phyloP scores from a whole-genome alignment of 2,888 invertebrate species.

The Phytoseiulus persimilis region DNA sequence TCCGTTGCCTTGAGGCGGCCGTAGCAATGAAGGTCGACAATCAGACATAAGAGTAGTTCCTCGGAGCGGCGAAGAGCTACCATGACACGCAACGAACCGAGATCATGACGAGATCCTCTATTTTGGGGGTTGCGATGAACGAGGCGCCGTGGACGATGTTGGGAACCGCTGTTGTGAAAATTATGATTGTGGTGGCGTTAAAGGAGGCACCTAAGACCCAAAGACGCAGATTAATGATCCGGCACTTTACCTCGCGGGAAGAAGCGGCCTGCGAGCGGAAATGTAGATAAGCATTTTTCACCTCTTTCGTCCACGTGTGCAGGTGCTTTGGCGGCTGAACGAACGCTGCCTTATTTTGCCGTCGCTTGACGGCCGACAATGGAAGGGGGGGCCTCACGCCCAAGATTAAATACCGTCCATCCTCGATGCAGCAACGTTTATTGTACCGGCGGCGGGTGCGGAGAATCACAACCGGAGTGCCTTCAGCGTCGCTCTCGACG shows the following conservation, averaged over 20 bases:
- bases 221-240: not conserved
- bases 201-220: not conserved
- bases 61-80: not conserved
- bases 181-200: not conserved
- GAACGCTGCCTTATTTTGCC: not conserved
- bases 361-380: not conserved
- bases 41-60: not conserved
- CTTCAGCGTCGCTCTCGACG: no score
- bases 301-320: not conserved
- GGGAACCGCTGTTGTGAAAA: not conserved
- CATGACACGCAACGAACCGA: not conserved
- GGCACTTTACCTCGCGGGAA: not conserved
- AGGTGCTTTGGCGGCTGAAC: not conserved
- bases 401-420: not conserved
- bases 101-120: not conserved
- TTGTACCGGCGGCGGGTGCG: no score
- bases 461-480: no score
- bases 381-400: not conserved
- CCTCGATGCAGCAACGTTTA: no score
- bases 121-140: no score
- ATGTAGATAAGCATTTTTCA: not conserved
- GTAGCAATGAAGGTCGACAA: not conserved
- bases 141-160: not conserved
- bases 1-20: not conserved
- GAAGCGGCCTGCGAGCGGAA: not conserved